Conservation (phyloP, 2,888 invertebrate genomes). For the Uloborus plumipes region DNA sequence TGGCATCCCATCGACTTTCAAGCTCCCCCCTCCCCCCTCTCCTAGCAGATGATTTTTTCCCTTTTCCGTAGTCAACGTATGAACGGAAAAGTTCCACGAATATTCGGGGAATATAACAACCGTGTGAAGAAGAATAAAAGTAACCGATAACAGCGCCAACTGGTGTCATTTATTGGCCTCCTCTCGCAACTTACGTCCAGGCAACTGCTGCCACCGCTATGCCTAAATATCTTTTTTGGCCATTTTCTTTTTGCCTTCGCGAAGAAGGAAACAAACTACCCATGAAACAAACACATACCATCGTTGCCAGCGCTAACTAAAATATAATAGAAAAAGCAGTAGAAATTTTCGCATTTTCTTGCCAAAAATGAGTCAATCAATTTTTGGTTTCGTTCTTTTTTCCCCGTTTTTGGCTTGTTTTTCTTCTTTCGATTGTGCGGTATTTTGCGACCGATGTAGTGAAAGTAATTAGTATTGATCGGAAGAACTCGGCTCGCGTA, state of each 20-base stretch:
- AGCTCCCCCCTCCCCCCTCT: neutral
- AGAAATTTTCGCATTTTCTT: conserved; percentile 5
- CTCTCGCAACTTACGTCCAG: conserved; percentile 21
- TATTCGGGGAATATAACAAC: conserved; percentile 21
- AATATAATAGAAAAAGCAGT: too few species aligned
- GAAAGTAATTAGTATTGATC: conserved; percentile 63
- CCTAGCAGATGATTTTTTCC: too few species aligned
- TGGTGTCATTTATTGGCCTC: conserved; percentile 47
- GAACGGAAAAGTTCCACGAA: conserved; percentile 41
- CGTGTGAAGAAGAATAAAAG: conserved; percentile 10
- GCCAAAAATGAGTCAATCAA: conserved; percentile 60
- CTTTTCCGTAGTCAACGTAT: conserved; percentile 4
- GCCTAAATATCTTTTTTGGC: conserved; percentile 14
- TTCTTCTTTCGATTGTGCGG: conserved; percentile 7
- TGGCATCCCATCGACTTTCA: neutral
- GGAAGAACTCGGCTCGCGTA: conserved; percentile 40
- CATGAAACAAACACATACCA: too few species aligned
- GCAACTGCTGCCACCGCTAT: conserved; percentile 18
- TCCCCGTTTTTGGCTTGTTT: conserved; percentile 11
- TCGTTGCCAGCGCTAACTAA: too few species aligned
- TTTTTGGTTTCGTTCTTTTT: conserved; percentile 49
- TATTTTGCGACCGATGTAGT: conserved; percentile 51
- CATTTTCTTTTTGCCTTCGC: neutral
- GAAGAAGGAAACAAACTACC: neutral
- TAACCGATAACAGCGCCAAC: conserved; percentile 53